Evolutionary conservation across 1,140 invertebrate species (phyloP), one percentile per base, ranked within the genome.

Genomic region (Notospermus geniculatus): DNA sequence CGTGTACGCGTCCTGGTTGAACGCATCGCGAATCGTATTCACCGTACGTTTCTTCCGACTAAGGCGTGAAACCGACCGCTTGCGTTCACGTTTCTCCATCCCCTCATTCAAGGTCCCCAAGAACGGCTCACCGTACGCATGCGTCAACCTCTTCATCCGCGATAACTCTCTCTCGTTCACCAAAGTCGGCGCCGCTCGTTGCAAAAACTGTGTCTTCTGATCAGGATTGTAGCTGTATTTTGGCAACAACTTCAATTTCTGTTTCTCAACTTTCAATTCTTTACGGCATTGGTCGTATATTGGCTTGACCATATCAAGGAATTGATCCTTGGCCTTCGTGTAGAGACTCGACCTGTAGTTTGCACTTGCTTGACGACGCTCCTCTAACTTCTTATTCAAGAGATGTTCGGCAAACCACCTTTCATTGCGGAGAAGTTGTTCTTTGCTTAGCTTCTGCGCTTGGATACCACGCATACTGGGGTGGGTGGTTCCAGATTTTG

Each of bases 61-160:
- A 23, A 68, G 54, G 43, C 76, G 72, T 63, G 68, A 68, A 1
- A 73, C 68, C 30, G 71, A 70, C 25, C 74, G 57, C 61, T 76
- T 77, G 22, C 66, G 54, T 4, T 72, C 19, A 25, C 30, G 64
- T 22, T 63, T 63, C 15, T 70, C 57, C 45, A 56, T 45, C 11
- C 39, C 67, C n/a, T 68, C 62, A 43, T 64, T 50, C 22, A 60
- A 39, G 28, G 41, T 54, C 27, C 41, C 27, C 32, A 28, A 13
- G 25, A 39, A 54, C 68, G 71, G 27, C 64, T 53, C 1, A 61
- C 28, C 17, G 65, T 68, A 17, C 41, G 62, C n/a, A 46, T 43
- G 59, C 46, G 9, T 64, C 36, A 25, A 15, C 45, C 13, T 22
- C 54, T 27, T 60, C 53, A 55, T 68, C 39, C 56, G 43, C 23